A percentile compares a stretch with the other conserved stretches of the same genome.
These are phyloP conservation scores for Drosophila navojoa DNA, from an alignment of 1,140 invertebrate genomes.

Conservation along the genomic window DNA sequence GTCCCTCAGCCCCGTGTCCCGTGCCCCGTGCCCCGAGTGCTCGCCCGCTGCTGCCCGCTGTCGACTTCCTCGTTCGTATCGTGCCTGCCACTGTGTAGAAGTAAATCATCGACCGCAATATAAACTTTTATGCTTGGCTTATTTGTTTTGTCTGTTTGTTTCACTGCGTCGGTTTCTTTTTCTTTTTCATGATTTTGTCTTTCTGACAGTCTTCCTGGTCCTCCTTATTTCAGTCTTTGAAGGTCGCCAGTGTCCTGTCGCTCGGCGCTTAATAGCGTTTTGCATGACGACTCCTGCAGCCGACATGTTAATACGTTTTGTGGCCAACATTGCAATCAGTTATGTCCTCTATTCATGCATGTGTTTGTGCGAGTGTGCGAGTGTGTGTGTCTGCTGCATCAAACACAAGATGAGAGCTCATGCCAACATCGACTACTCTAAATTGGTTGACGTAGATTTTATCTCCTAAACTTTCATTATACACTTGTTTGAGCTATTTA, in stretches of 20 bases:
- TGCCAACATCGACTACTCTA: no score
- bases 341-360: constrained; percentile 19
- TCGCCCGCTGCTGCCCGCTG: neutral
- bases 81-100: constrained; percentile 30
- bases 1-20: neutral
- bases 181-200: constrained; percentile 50
- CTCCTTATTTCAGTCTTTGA: constrained; percentile 29
- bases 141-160: constrained; percentile 77
- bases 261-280: constrained; percentile 40
- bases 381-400: neutral
- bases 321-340: constrained; percentile 72
- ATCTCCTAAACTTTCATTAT: no score
- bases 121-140: constrained; percentile 81
- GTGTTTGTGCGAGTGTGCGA: neutral
- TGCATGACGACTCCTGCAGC: constrained; percentile 40
- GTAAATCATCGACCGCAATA: constrained; percentile 81
- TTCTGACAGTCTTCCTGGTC: constrained; percentile 13
- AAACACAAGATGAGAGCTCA: neutral
- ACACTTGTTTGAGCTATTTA: no score
- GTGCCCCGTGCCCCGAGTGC: no score
- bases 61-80: constrained; percentile 11
- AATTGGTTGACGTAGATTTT: no score
- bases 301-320: constrained; percentile 81
- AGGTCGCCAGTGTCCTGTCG: constrained; percentile 4
- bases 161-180: constrained; percentile 52